A percentile compares a stretch with the other conserved stretches of the same genome.
Evolutionary conservation across 2,888 invertebrate species (phyloP).

Genomic region (Pimpla rufipes): DNA sequence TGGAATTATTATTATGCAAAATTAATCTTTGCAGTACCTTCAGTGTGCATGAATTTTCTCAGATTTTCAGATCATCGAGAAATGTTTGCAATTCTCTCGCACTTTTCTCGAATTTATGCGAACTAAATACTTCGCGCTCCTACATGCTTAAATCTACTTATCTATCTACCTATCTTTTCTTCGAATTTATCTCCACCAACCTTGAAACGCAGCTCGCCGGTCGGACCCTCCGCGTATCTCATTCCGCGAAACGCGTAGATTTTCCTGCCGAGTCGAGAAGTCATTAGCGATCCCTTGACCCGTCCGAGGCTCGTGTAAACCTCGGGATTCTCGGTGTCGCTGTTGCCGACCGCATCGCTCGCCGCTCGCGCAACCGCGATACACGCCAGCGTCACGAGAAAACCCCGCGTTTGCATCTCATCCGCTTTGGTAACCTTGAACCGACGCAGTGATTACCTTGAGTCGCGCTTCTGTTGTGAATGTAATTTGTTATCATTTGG

Average conservation of each 20-base stretch:
- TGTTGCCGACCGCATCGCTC: conserved; percentile 1
- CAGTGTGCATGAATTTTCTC: no score
- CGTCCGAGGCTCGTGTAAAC: conserved; percentile 68
- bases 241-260: conserved; percentile 69
- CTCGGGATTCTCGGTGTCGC: conserved; percentile 19
- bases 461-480: neutral
- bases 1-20: no score
- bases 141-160: no score
- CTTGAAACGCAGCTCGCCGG: conserved; percentile 65
- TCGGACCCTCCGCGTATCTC: conserved; percentile 66
- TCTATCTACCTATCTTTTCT: no score
- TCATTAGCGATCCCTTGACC: conserved; percentile 63
- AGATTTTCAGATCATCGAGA: no score
- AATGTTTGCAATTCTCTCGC: no score
- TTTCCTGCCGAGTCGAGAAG: conserved; percentile 53
- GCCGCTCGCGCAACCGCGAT: neutral
- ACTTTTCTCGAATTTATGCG: no score
- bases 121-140: no score
- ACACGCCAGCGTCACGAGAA: neutral
- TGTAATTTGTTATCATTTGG: neutral
- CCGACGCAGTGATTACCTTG: neutral
- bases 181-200: conserved; percentile 28
- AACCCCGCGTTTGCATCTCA: neutral
- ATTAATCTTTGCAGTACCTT: no score
- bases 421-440: neutral